A percentile compares a stretch with the other conserved stretches of the same genome.
Evolutionary conservation across 92 coral and sea anemone genomes (phyloP).

Genomic region (Ricordea florida): DNA sequence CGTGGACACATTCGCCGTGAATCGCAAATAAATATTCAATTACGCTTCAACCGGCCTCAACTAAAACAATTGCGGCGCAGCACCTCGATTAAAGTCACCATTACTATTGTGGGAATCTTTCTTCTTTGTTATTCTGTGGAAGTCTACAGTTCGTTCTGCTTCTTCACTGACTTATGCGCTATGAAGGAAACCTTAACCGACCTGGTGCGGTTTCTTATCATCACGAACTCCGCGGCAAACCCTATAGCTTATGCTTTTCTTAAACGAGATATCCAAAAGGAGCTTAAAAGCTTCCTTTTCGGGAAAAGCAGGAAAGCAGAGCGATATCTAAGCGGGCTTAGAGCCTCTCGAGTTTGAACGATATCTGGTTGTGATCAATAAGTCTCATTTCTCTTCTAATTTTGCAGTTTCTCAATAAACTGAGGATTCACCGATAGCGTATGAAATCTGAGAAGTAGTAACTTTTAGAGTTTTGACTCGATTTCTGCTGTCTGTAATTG

Average conservation of each 20-base stretch:
- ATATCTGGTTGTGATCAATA: too few relatives aligned
- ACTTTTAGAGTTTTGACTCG: too few relatives aligned
- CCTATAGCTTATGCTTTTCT: conserved; percentile 14
- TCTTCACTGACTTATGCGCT: background rate
- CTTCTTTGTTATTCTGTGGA: conserved; percentile 15
- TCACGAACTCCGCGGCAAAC: conserved; percentile 14
- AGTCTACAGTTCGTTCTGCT: conserved; percentile 24
- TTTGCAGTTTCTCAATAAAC: too few relatives aligned
- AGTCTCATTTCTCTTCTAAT: too few relatives aligned
- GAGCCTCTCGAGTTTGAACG: too few relatives aligned
- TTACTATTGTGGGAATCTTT: conserved; percentile 9
- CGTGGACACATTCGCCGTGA: conserved; percentile 3
- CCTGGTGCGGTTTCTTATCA: background rate
- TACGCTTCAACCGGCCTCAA: background rate
- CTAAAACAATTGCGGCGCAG: background rate
- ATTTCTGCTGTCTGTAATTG: too few relatives aligned
- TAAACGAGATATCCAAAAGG: conserved; percentile 12
- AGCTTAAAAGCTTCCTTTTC: background rate
- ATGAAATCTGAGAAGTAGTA: too few relatives aligned
- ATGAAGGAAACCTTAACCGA: background rate
- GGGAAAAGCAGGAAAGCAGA: background rate
- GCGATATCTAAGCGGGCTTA: too few relatives aligned
- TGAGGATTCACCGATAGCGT: too few relatives aligned
- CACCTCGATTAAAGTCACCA: background rate
- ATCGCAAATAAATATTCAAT: background rate